Base-by-base conservation (phyloP, 2,797 vertebrate species). In the Mareca penelope region DNA sequence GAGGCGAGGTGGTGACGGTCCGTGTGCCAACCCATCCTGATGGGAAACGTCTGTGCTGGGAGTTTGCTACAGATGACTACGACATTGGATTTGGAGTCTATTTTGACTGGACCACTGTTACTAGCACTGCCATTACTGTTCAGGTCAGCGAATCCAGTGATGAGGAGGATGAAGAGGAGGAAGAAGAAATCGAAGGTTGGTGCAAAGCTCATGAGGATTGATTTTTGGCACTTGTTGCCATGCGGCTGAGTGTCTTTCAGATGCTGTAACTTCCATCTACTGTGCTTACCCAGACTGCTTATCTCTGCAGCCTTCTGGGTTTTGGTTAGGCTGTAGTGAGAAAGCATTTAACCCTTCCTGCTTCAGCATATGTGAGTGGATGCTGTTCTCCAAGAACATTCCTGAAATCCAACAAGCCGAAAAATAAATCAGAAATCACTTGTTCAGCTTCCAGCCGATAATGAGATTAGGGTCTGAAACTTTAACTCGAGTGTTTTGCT, bases 91-190 rank as follows among this genome's bases (percentile, higher is more conserved):
- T 99, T 84, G 99, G 99, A 70, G 98, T 99, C 88, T 99, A 99
- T 97, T 99, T 99, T 97, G 99, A 99, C 96, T 99, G 99, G 99
- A 99, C 98, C 56, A 98, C 99, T 0, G 98, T 99, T 89, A 99
- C 99, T 19, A 99, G 97, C 97, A 98, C 98, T 63, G 98, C 98
- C 59, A 99, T 99, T 97, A 99, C 99, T 2, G 99, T 99, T 91
- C 99, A 99, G 90, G 98, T 99, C 98, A 99, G 99, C 46, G 99
- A 99, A 94, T 99, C 99, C 67, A 99, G 99, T 48, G 99, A 99
- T 79, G 99, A 99, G 10, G 99, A 99, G 92, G 99, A 99, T 10
- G 99, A 99, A 93, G 99, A 99, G 23, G 99, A 99, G 42, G 99
- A 99, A 6, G 97, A 98, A 9, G 98, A 97, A 85, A 95, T 97